Evolutionary conservation across 2,888 invertebrate genomes (phyloP), one percentile per base, ranked within the genome.

Genomic region (Carpatolechia fugitivella): DNA sequence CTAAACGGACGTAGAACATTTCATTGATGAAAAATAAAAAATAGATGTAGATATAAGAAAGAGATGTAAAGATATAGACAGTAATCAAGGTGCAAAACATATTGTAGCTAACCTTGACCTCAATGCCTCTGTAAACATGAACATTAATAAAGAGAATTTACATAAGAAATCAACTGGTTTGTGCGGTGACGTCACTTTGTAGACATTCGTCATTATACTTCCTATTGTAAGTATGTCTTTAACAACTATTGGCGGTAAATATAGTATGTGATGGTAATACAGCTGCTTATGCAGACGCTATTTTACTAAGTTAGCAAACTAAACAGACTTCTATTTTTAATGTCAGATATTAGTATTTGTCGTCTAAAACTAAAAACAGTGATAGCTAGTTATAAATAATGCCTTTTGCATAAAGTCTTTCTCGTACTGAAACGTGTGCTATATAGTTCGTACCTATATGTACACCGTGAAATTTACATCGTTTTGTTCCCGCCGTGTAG

Each of bases 41-140:
- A n/a, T 7, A 1, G 20, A 31, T 41, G n/a, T 30, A 40, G 41
- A 18, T 31, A 31, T 40, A 31, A 7, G 1, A 8, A 13, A 35
- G 16, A 11, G 16, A 18, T 11, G 11, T 29, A 14, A 31, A 35
- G 44, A 48, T 41, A 41, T n/a, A 60, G 48, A 52, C 24, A 56
- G 48, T 29, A 58, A 55, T 55, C 48, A 52, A 52, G 40, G 57
- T 58, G 55, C 58, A 55, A 44, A 58, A 63, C 60, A 61, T 65
- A 62, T 55, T 60, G 68, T 60, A 35, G 65, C 61, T 65, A 61
- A 65, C 75, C 76, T 76, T 78, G 78, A 76, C 78, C 75, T 62
- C 60, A 68, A 74, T 72, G 66, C 57, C 59, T 61, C 59, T 60
- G 61, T 59, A 65, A 71, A 74, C 62, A 63, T 59, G 51, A 60